These are phyloP conservation scores for Cyprinodon diabolis DNA, from an alignment of 2,797 vertebrate species.

Conservation along the genomic window DNA sequence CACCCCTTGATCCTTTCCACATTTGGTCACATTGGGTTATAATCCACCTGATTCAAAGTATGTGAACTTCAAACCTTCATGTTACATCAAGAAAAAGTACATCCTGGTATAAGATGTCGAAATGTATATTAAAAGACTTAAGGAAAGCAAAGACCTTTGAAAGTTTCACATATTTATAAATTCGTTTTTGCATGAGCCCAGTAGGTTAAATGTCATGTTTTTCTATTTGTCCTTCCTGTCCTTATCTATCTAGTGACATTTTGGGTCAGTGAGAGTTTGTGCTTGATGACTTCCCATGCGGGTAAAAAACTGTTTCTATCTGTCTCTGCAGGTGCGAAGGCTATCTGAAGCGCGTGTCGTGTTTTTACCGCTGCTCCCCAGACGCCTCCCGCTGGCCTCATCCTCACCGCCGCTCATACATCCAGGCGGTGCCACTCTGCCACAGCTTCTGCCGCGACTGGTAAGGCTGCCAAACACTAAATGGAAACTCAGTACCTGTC, in stretches of 20 bases:
- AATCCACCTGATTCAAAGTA: neutral
- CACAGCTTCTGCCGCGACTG: constrained; percentile 86
- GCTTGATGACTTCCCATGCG: neutral
- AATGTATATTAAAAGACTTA: neutral
- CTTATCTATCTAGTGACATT: neutral
- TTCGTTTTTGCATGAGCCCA: neutral
- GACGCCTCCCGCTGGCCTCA: constrained; percentile 81
- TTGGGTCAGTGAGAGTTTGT: neutral
- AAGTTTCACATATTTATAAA: neutral
- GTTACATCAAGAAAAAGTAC: neutral
- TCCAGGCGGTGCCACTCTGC: constrained; percentile 85
- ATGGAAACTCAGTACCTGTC: constrained; percentile 25
- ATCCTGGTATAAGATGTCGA: neutral
- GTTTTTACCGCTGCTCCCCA: constrained; percentile 85
- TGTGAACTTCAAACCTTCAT: neutral
- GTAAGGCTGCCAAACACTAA: constrained; percentile 68
- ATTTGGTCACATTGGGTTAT: too few species aligned
- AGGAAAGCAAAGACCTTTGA: neutral
- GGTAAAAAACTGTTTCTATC: neutral
- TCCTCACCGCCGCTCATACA: constrained; percentile 67
- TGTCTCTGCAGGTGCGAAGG: constrained; percentile 79
- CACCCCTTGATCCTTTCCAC: neutral
- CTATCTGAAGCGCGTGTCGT: constrained; percentile 81
- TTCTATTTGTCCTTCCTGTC: neutral
- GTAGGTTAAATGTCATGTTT: neutral